Evolutionary conservation across 1,140 invertebrate genomes (phyloP), one percentile per base, ranked within the genome.

Genomic region (Subanguina moxae): DNA sequence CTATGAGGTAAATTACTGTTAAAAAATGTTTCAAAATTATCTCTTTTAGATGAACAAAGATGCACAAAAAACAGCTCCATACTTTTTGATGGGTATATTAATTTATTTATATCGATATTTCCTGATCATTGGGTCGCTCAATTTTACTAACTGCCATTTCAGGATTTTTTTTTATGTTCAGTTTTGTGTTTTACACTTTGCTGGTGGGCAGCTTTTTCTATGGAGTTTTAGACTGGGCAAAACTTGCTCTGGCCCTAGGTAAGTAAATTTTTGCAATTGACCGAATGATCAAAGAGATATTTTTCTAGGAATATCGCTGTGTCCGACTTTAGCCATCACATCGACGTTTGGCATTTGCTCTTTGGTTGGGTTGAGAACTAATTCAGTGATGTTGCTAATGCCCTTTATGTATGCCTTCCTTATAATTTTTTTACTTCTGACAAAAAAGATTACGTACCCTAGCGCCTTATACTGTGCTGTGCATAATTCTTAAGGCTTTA

Each of bases 331-430:
- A 1, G 69, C 79, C 1, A 69, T 80, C 25, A 68, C 72, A 8
- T 68, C 76, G 15, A 82, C 79, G 11, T 78, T 80, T 64, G 79
- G 79, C 38, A 62, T 82, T 15, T 76, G 65, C 62, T 68, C 67
- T 45, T 76, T 64, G 13, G 71, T 43, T 43, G 80, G 62, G 17
- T 65, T 68, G 23, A 43, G 78, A 21, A 76, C 68, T 5, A 82
- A 82, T 28, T 76, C 72, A 56, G 67, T 82, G 13, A 77, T 78
- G 70, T 57, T 82, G 61, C 76, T 82, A 30, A 82, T 80, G 80
- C 80, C 80, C 1, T 82, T 81, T 48, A 45, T 81, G 57, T 70
- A 27, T 13, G 38, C 19, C 1, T 1, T 17, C 25, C 32, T 17
- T 65, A 23, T 19, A 0, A 30, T 28, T 21, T n/a, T 65, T 15